Percentiles rank a stretch among this genome's conserved stretches.
phyloP scores from a whole-genome alignment of 2,888 invertebrate genomes.

The Nymphalis polychloros region DNA sequence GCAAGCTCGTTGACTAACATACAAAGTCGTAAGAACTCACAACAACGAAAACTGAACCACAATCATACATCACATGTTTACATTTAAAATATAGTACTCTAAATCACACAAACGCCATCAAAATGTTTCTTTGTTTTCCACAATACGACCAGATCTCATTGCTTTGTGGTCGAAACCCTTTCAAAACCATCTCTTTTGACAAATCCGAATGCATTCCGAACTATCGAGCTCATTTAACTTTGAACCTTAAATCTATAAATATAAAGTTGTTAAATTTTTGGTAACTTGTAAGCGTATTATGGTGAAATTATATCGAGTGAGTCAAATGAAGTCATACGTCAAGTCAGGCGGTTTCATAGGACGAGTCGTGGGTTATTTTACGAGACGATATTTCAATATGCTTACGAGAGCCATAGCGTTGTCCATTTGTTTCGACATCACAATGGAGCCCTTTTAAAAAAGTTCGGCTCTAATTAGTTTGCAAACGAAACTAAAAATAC shows the following conservation, averaged over 20 bases:
- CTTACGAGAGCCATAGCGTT: slow-evolving; percentile 68
- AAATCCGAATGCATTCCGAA: slow-evolving; percentile 27
- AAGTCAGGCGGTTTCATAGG: slow-evolving; percentile 70
- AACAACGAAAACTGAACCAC: slow-evolving; percentile 13
- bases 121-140: slow-evolving; percentile 75
- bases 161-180: slow-evolving; percentile 70
- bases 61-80: slow-evolving; percentile 32
- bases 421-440: slow-evolving; percentile 53
- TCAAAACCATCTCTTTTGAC: slow-evolving; percentile 52
- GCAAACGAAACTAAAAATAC: slow-evolving; percentile 26
- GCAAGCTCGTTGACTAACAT: neutral
- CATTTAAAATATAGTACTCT: slow-evolving; percentile 49
- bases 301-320: slow-evolving; percentile 71
- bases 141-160: slow-evolving; percentile 69
- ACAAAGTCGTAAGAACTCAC: neutral
- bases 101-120: slow-evolving; percentile 68
- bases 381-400: slow-evolving; percentile 79
- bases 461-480: slow-evolving; percentile 37
- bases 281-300: slow-evolving; percentile 38
- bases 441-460: slow-evolving; percentile 38
- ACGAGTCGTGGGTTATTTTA: slow-evolving; percentile 71
- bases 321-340: slow-evolving; percentile 80
- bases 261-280: slow-evolving; percentile 29
- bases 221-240: slow-evolving; percentile 31
- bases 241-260: slow-evolving; percentile 35